Percentiles rank a stretch among this genome's conserved stretches.
phyloP scores from a whole-genome alignment of 2,797 vertebrate genomes.

The Ispidina picta region DNA sequence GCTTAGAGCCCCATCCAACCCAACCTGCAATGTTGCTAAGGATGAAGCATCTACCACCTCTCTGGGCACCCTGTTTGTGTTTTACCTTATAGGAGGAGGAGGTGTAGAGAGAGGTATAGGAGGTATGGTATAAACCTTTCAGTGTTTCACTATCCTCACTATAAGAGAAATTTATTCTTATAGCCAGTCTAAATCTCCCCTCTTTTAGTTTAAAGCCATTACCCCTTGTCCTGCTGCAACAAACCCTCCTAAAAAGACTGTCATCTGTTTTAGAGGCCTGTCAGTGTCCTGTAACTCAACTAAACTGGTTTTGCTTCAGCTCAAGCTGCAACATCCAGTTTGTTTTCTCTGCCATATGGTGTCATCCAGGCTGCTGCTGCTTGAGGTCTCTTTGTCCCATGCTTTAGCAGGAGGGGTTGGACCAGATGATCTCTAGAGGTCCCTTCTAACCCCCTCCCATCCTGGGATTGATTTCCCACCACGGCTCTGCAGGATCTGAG shows the following conservation, averaged over 20 bases:
- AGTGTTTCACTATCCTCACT: background rate
- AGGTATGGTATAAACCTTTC: background rate
- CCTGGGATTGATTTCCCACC: background rate
- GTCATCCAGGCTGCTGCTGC: background rate
- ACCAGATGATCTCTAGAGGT: no score
- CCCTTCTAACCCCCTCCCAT: no score
- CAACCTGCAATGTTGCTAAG: background rate
- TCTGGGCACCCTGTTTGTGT: background rate
- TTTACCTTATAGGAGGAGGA: background rate
- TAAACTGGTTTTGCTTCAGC: background rate
- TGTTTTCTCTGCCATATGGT: background rate
- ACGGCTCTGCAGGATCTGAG: background rate
- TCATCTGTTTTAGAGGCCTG: background rate
- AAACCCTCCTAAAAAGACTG: background rate
- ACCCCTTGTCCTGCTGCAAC: no score
- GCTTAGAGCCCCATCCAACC: background rate
- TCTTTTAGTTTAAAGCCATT: no score
- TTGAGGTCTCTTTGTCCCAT: background rate
- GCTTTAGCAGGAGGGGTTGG: no score
- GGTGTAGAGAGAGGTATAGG: background rate
- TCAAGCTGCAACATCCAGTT: background rate
- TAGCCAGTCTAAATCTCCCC: no score
- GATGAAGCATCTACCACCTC: background rate
- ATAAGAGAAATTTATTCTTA: no score
- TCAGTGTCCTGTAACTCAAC: background rate